A percentile compares a stretch with the other conserved stretches of the same genome.
These are phyloP conservation scores for Sycobia sp. DNA, from an alignment of 1,140 invertebrate species.

Conservation along the genomic window DNA sequence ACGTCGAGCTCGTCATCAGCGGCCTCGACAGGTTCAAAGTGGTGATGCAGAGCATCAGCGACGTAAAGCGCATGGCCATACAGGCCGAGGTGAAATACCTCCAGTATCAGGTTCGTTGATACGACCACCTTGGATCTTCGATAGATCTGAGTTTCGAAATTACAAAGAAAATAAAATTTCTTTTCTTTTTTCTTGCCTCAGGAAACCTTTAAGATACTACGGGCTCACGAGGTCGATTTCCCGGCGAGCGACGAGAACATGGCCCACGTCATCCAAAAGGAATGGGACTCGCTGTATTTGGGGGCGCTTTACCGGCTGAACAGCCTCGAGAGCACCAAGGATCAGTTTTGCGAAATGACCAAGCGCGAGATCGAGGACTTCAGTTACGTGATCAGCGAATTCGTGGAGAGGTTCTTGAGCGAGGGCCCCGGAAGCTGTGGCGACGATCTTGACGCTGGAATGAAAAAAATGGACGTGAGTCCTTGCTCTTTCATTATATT, in stretches of 20 bases:
- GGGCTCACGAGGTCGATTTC: slow-evolving; percentile 52
- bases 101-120: slow-evolving; percentile 61
- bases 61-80: slow-evolving; percentile 74
- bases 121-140: too few species aligned
- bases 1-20: slow-evolving; percentile 73
- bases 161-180: too few species aligned
- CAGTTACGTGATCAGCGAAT: slow-evolving; percentile 67
- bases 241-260: slow-evolving; percentile 62
- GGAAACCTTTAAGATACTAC: slow-evolving; percentile 50
- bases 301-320: slow-evolving; percentile 70
- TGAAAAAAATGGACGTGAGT: slow-evolving; percentile 69
- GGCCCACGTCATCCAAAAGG: slow-evolving; percentile 67
- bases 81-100: slow-evolving; percentile 76
- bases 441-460: slow-evolving; percentile 75
- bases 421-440: slow-evolving; percentile 80
- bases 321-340: slow-evolving; percentile 73
- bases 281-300: slow-evolving; percentile 73
- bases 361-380: slow-evolving; percentile 75
- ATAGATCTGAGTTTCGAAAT: too few species aligned
- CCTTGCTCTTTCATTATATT: background rate
- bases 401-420: slow-evolving; percentile 73
- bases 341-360: slow-evolving; percentile 80
- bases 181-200: slow-evolving; percentile 35
- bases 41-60: slow-evolving; percentile 80
- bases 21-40: slow-evolving; percentile 81